Percentiles rank a stretch among this genome's conserved stretches.
phyloP scores from a whole-genome alignment of 2,888 invertebrate species.

The Dorcus hopei region DNA sequence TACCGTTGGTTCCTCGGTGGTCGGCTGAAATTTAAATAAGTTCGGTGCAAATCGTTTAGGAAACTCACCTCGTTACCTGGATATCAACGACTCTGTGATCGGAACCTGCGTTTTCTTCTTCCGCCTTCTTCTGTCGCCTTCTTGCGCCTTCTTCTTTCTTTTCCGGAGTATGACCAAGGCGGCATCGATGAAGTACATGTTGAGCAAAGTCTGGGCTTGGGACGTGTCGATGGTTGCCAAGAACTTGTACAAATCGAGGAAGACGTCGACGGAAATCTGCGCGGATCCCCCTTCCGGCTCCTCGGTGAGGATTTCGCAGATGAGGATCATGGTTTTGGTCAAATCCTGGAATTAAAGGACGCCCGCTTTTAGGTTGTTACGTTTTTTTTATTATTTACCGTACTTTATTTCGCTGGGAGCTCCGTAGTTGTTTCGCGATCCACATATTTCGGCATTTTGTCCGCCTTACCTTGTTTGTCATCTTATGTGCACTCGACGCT shows the following conservation, averaged over 20 bases:
- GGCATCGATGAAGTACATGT: constrained; percentile 42
- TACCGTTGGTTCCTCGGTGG: neutral
- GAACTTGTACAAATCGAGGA: constrained; percentile 58
- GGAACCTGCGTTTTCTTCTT: neutral
- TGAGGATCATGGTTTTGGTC: constrained; percentile 72
- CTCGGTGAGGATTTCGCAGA: constrained; percentile 78
- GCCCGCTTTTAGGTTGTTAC: neutral
- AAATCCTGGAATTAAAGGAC: constrained; percentile 54
- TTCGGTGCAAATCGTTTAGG: no score
- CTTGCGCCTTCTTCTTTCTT: constrained; percentile 10
- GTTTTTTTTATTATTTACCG: no score
- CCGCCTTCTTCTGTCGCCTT: no score
- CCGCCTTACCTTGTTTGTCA: no score
- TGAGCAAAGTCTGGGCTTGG: constrained; percentile 37
- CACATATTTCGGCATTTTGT: no score
- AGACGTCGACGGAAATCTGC: constrained; percentile 64
- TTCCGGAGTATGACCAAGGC: constrained; percentile 33
- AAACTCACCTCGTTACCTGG: neutral
- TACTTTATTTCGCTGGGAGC: no score
- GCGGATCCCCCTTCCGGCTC: constrained; percentile 83
- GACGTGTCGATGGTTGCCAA: constrained; percentile 59
- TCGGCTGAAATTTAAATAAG: neutral
- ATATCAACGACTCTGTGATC: constrained; percentile 1
- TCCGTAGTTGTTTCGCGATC: no score
- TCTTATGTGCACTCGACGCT: no score